A percentile compares a stretch with the other conserved stretches of the same genome.
Evolutionary conservation across 2,888 invertebrate genomes (phyloP).

Genomic region (Piscicola geometra): DNA sequence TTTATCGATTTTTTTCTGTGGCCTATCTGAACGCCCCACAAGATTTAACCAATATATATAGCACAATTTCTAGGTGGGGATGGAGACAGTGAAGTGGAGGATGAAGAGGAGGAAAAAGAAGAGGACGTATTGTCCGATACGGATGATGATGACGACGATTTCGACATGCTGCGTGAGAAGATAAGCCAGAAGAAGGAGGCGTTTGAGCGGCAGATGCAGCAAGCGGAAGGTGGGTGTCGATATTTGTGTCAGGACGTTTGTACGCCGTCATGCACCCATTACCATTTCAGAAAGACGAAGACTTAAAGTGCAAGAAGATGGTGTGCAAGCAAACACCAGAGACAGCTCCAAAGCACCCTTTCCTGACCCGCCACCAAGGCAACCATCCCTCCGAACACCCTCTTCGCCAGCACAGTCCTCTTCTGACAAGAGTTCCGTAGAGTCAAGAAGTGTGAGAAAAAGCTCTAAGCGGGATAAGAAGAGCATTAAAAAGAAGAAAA

Average conservation of each 20-base stretch:
- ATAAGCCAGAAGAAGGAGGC: neutral
- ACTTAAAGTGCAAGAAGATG: too few relatives aligned
- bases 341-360: too few relatives aligned
- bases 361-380: neutral
- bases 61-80: too few relatives aligned
- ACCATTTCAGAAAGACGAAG: too few relatives aligned
- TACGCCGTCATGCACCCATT: too few relatives aligned
- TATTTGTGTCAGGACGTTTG: too few relatives aligned
- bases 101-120: constrained; percentile 23
- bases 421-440: constrained; percentile 23
- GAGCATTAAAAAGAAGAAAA: constrained; percentile 8
- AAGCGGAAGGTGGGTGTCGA: too few relatives aligned
- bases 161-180: neutral
- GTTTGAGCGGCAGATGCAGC: neutral
- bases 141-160: constrained; percentile 6
- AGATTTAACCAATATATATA: too few relatives aligned
- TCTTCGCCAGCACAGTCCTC: neutral
- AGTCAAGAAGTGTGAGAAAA: constrained; percentile 29
- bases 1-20: too few relatives aligned
- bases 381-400: neutral
- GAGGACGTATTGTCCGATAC: constrained; percentile 19
- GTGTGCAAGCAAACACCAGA: too few relatives aligned
- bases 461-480: constrained; percentile 17
- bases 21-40: too few relatives aligned
- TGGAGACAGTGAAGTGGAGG: constrained; percentile 1